phyloP scores from a whole-genome alignment of 2,888 invertebrate genomes.

The Leptinotarsa peninsularis region DNA sequence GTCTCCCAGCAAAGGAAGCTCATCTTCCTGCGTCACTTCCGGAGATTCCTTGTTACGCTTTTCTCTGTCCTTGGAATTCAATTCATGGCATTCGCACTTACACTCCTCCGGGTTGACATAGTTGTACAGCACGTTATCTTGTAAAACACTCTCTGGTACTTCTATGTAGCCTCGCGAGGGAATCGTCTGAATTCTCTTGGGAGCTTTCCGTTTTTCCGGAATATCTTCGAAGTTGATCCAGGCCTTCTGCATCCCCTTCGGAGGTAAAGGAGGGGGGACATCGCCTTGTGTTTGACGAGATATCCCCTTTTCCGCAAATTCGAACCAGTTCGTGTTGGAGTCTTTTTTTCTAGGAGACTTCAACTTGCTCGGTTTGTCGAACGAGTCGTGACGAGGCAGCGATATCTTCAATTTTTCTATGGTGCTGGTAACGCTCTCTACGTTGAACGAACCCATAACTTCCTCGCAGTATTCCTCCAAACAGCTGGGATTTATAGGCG shows the following conservation, averaged over 20 bases:
- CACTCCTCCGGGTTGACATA: conserved; percentile 91
- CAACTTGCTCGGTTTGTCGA: conserved; percentile 58
- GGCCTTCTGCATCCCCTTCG: conserved; percentile 68
- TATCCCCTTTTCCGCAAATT: conserved; percentile 75
- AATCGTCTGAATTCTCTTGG: conserved; percentile 85
- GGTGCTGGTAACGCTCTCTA: conserved; percentile 59
- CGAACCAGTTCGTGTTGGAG: conserved; percentile 68
- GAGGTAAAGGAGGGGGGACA: conserved; percentile 67
- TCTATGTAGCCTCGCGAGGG: conserved; percentile 71
- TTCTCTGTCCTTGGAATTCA: conserved; percentile 60
- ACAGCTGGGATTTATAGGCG: conserved; percentile 78
- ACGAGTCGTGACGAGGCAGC: conserved; percentile 67
- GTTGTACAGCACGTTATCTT: conserved; percentile 72
- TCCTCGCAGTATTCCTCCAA: conserved; percentile 77
- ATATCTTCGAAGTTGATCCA: conserved; percentile 92
- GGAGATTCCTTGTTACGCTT: conserved; percentile 43
- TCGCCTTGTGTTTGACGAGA: conserved; percentile 45
- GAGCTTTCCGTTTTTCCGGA: conserved; percentile 83
- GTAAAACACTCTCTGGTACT: conserved; percentile 64
- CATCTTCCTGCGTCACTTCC: conserved; percentile 64
- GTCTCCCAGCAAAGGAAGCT: conserved; percentile 68
- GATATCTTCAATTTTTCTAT: conserved; percentile 78
- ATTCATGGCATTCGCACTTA: conserved; percentile 87
- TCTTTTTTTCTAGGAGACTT: conserved; percentile 69
- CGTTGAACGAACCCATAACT: conserved; percentile 56